These are phyloP conservation scores for Kudoa iwatai DNA, from an alignment of 30 jellyfish, hydroid and myxozoan species.

Conservation along the genomic window DNA sequence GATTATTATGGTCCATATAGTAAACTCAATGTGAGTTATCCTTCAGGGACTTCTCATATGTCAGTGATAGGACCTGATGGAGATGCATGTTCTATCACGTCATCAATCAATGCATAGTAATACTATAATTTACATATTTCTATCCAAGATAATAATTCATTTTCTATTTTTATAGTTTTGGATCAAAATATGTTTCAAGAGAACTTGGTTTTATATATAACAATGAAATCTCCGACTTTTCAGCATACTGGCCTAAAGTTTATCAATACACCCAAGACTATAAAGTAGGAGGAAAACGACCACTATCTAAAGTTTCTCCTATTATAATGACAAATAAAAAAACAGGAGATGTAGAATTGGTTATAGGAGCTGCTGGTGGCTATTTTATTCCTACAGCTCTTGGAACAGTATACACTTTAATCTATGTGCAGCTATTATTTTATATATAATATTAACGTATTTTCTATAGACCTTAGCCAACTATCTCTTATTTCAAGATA, in stretches of 20 bases:
- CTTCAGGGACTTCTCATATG: slow-evolving; percentile 86
- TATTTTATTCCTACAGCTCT: slow-evolving; percentile 52
- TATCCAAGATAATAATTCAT: not conserved
- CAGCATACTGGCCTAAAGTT: slow-evolving; percentile 86
- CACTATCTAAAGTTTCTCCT: slow-evolving; percentile 68
- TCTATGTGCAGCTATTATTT: no score
- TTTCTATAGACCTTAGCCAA: slow-evolving; percentile 32
- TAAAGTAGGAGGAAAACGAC: slow-evolving; percentile 57
- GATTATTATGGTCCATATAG: slow-evolving; percentile 70
- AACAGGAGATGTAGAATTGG: slow-evolving; percentile 22
- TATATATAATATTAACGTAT: slow-evolving; percentile 1
- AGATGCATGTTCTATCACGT: slow-evolving; percentile 70
- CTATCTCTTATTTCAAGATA: slow-evolving; percentile 55
- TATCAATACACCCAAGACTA: slow-evolving; percentile 42
- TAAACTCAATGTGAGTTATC: slow-evolving; percentile 13
- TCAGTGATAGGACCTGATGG: slow-evolving; percentile 58
- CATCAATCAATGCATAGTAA: slow-evolving; percentile 91
- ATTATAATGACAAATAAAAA: slow-evolving; percentile 15
- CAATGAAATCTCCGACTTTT: slow-evolving; percentile 73
- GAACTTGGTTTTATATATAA: slow-evolving; percentile 70
- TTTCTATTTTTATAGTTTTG: slow-evolving; percentile 18
- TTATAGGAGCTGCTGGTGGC: slow-evolving; percentile 97
- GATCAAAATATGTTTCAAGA: slow-evolving; percentile 54
- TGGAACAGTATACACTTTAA: slow-evolving; percentile 47
- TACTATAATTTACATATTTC: slow-evolving; percentile 1